Evolutionary conservation across 2,113 vertebrate species (phyloP), one percentile per base, ranked within the genome.

Genomic region (Prunella himalayana): DNA sequence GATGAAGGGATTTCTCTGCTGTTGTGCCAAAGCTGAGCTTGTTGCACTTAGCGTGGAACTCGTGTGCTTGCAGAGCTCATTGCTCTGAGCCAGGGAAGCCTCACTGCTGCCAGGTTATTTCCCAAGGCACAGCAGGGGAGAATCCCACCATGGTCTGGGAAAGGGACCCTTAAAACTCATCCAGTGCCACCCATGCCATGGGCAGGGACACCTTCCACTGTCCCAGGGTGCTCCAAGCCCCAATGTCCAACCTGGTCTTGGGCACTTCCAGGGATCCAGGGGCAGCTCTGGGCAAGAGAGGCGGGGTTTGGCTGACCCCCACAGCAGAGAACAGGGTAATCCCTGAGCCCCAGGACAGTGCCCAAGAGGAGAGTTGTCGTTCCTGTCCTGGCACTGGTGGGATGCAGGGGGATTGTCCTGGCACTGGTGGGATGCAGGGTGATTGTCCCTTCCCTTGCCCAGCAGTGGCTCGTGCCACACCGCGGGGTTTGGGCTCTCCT

Each of bases 371-470:
- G 33, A 27, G 23, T 1, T 80, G 28, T 7, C 35, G 6, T 28
- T 71, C 41, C 80, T 35, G 15, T 35, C 44, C 3, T 0, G 2
- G 39, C 49, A 51, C 21, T 14, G 9, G 2, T 0, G 27, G 51
- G 47, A 13, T 13, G 4, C 0, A 2, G 60, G 56, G 3, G n/a
- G 37, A 0, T 16, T 28, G 14, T 35, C 42, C 2, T 0, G 1
- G 27, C 44, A 49, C 20, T 15, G 9, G 2, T 0, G 21, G 57
- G 47, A 14, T 12, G 4, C 0, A 2, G 71, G 61, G 2, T 35
- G 39, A 0, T 20, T 24, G 20, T 35, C 33, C 39, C 30, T 50
- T 37, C 24, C 50, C 33, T 21, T 11, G 28, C 16, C n/a, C 66
- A 10, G 64, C 69, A 11, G 57, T 21, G 35, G 5, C 31, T 30